These are phyloP conservation scores for Hyles lineata DNA, from an alignment of 2,888 invertebrate species.

Conservation along the genomic window DNA sequence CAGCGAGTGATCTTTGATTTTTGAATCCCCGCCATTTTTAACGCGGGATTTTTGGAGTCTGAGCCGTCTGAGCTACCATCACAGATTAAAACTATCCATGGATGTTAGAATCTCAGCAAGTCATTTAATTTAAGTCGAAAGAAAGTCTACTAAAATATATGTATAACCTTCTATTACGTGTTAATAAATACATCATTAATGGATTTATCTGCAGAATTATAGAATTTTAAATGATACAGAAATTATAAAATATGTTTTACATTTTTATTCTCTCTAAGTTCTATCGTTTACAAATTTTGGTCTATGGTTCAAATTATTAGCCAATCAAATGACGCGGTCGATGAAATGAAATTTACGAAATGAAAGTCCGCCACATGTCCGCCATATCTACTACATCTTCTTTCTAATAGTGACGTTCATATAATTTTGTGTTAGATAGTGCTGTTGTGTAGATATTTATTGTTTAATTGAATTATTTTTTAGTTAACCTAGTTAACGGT, in stretches of 20 bases:
- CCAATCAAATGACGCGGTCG: conserved; percentile 59
- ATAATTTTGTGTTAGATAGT: conserved; percentile 78
- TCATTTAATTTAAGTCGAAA: not conserved
- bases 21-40: conserved; percentile 7
- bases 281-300: conserved; percentile 34
- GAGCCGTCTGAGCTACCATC: too few species aligned
- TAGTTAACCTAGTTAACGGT: conserved; percentile 72
- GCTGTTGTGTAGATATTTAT: conserved; percentile 75
- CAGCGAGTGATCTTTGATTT: not conserved
- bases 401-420: conserved; percentile 79
- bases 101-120: not conserved
- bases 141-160: not conserved
- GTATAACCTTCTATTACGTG: too few species aligned
- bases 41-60: not conserved
- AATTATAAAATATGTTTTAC: not conserved
- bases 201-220: too few species aligned
- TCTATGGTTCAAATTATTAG: conserved; percentile 51
- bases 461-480: conserved; percentile 79
- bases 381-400: conserved; percentile 80
- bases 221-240: not conserved
- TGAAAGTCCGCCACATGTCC: conserved; percentile 83
- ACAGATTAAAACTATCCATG: conserved; percentile 8
- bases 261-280: not conserved
- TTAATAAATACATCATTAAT: too few species aligned
- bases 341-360: conserved; percentile 60